These are phyloP conservation scores for Euborellia annulipes DNA, from an alignment of 1,140 invertebrate species.

Conservation along the genomic window DNA sequence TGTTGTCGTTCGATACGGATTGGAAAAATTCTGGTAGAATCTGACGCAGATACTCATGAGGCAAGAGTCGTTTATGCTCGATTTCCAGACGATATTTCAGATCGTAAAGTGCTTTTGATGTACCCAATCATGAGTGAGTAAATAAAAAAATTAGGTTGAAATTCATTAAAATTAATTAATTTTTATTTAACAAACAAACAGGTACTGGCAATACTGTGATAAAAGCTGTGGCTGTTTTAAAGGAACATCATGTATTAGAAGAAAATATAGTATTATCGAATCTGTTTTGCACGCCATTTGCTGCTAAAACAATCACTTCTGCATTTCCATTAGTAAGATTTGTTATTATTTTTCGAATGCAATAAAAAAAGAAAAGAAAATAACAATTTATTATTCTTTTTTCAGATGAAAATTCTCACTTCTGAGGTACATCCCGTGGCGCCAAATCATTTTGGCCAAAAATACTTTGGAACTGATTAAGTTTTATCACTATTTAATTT, in stretches of 20 bases:
- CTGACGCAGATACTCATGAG: constrained; percentile 89
- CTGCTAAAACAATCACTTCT: constrained; percentile 68
- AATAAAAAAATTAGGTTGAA: neutral
- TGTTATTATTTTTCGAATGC: constrained; percentile 3
- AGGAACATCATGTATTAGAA: constrained; percentile 84
- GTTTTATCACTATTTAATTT: too few relatives aligned
- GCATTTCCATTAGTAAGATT: constrained; percentile 74
- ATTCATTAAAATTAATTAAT: neutral
- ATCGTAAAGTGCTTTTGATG: constrained; percentile 87
- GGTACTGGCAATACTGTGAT: constrained; percentile 87
- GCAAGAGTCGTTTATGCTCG: constrained; percentile 94
- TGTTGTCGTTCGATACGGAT: constrained; percentile 96
- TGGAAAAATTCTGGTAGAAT: constrained; percentile 96
- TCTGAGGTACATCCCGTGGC: constrained; percentile 90
- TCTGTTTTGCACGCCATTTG: constrained; percentile 88
- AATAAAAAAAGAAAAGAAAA: too few relatives aligned
- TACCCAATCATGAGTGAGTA: constrained; percentile 91
- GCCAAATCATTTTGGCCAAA: constrained; percentile 95
- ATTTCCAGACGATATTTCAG: constrained; percentile 87
- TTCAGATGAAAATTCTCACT: constrained; percentile 81
- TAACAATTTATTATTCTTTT: constrained; percentile 23
- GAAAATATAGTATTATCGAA: constrained; percentile 90
- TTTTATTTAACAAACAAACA: constrained; percentile 13
- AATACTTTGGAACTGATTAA: constrained; percentile 97
- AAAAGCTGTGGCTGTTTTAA: constrained; percentile 82